These are phyloP conservation scores for Romanogobio albipinnatus DNA, from an alignment of 2,113 vertebrate species.

Conservation along the genomic window DNA sequence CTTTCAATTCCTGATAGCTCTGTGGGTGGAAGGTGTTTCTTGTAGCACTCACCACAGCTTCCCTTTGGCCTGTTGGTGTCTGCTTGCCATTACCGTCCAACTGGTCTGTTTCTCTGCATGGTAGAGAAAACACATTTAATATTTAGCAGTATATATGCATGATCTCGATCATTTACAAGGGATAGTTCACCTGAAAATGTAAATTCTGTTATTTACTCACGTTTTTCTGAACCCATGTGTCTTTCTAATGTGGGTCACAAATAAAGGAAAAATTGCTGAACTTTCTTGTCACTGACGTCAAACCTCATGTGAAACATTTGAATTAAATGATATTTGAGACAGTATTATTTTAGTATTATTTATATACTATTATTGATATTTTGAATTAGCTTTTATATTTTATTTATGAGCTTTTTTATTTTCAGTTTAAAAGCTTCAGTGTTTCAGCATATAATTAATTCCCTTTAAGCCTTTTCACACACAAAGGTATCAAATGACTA, in stretches of 20 bases:
- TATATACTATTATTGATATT: too few species aligned
- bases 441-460: too few species aligned
- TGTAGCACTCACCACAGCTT: slow-evolving; percentile 46
- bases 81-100: background rate
- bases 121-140: slow-evolving; percentile 1
- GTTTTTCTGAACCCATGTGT: background rate
- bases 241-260: background rate
- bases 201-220: background rate
- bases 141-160: background rate
- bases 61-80: slow-evolving; percentile 1
- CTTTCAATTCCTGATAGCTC: background rate
- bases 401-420: too few species aligned
- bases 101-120: slow-evolving; percentile 46
- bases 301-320: background rate
- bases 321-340: background rate
- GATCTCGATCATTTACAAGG: background rate
- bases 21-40: background rate
- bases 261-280: background rate
- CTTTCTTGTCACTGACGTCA: background rate
- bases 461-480: background rate
- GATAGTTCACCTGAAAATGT: background rate
- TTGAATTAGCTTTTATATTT: too few species aligned
- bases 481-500: background rate
- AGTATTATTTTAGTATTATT: too few species aligned
- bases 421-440: too few species aligned